Conservation (phyloP, 2,113 vertebrate genomes). For the Notiomystis cincta region DNA sequence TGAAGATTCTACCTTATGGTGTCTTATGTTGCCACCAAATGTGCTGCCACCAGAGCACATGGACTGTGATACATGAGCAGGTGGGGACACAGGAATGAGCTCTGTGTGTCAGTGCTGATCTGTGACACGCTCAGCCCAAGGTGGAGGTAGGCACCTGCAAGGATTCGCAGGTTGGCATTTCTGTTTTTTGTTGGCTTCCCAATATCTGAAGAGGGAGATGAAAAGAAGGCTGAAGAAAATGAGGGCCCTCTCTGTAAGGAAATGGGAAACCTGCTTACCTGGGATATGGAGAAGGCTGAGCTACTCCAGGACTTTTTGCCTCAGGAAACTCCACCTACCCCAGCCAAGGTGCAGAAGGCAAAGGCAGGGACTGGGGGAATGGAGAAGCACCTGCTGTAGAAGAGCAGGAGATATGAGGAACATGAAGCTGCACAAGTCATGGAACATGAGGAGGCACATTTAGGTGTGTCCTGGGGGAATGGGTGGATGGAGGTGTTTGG, state of each 20-base stretch:
- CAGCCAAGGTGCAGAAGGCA: background rate
- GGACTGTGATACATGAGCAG: fast-evolving
- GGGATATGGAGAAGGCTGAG: background rate
- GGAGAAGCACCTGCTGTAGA: fast-evolving
- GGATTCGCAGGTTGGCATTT: background rate
- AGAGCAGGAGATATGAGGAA: background rate
- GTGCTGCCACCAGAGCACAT: background rate
- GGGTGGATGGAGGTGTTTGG: background rate
- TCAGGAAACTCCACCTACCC: background rate
- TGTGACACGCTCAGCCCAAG: background rate
- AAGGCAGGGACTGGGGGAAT: background rate
- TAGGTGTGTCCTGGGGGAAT: background rate
- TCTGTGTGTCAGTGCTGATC: fast-evolving
- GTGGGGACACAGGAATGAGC: background rate
- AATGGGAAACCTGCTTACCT: background rate
- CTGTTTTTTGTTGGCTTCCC: background rate
- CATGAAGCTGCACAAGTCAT: background rate
- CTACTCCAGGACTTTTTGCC: background rate
- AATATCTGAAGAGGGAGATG: background rate
- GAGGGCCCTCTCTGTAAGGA: background rate
- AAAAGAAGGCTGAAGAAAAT: background rate
- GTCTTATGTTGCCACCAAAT: background rate
- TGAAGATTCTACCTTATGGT: background rate
- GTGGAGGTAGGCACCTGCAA: background rate
- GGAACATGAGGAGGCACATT: background rate